Base-by-base conservation (phyloP, 2,113 vertebrate genomes). In the Chaetura pelagica region DNA sequence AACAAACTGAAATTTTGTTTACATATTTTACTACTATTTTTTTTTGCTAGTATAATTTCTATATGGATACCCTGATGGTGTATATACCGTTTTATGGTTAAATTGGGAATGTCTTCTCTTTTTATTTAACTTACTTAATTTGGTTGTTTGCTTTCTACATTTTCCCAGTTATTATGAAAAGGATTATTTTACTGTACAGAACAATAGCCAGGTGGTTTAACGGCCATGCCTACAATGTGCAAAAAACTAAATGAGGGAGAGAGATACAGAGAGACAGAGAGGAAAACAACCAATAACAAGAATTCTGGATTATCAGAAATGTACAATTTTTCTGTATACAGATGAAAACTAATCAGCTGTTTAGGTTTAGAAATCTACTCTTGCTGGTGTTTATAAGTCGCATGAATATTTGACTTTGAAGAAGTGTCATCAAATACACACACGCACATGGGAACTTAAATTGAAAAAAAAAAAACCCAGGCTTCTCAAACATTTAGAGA, bases 21-120 rank as follows among this genome's bases (percentile, higher is more conserved):
- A 99, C 99, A 99, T 99, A 98, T 99, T 99, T 99, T 99, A 98
- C 97, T 99, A 98, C 98, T 98, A 57, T 98, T 97, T 98, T 98
- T 98, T 97, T 98, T 98, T 99, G 97, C 98, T 98, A 98, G 98
- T 98, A 98, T 99, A 98, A 98, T 99, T 98, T 98, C 98, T 98
- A 97, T 98, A 97, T 98, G 97, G 98, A 97, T 98, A 97, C 96
- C 75, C 85, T 97, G 77, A 97, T 72, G 83, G 89, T 99, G 97
- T 99, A 98, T 97, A 99, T 98, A 98, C 98, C 94, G 97, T 92
- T 98, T 98, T 97, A 77, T 97, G 96, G 90, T 96, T 97, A 93
- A 97, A 97, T 87, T 97, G 83, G 95, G 95, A 93, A 94, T 92
- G 87, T 90, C 80, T 97, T 98, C 90, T 79, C 71, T 2, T 98